Conservation (phyloP, 2,797 vertebrate genomes). For the Macropus fuliginosus region DNA sequence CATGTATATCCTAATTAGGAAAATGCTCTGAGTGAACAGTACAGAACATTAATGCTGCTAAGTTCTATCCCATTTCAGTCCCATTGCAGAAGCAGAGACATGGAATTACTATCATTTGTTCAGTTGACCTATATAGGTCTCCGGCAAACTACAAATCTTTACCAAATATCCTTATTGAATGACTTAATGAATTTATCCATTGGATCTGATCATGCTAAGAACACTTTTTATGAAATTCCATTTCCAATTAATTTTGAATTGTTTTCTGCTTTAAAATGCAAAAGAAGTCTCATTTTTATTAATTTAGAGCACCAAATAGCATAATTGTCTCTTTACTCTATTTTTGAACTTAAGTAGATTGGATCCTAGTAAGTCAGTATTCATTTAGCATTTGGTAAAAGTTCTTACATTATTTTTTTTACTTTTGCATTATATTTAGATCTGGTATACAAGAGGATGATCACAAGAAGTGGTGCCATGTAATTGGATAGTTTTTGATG, state of each 20-base stretch:
- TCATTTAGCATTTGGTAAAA: background rate
- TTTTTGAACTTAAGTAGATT: slow-evolving; percentile 25
- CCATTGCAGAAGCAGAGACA: slow-evolving; percentile 18
- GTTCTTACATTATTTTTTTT: background rate
- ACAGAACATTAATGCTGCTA: slow-evolving; percentile 20
- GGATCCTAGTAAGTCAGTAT: slow-evolving; percentile 41
- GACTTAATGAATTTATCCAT: slow-evolving; percentile 36
- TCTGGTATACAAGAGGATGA: background rate
- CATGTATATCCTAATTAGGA: slow-evolving; percentile 71
- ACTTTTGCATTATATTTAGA: background rate
- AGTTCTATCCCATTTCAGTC: slow-evolving; percentile 13
- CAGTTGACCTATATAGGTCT: background rate
- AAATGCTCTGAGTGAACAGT: slow-evolving; percentile 6
- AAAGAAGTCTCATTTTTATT: slow-evolving; percentile 27
- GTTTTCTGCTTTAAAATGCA: slow-evolving; percentile 29
- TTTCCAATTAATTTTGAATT: slow-evolving; percentile 45
- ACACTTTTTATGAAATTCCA: slow-evolving; percentile 1
- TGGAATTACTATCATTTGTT: slow-evolving; percentile 47
- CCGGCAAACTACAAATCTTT: background rate
- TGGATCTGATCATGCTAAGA: background rate
- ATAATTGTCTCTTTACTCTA: slow-evolving; percentile 18
- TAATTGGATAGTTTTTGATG: background rate
- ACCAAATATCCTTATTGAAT: slow-evolving; percentile 29
- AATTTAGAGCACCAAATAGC: background rate
- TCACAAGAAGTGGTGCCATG: background rate